Evolutionary conservation across 1,140 invertebrate genomes (phyloP).

Genomic region (Drosophila littoralis): DNA sequence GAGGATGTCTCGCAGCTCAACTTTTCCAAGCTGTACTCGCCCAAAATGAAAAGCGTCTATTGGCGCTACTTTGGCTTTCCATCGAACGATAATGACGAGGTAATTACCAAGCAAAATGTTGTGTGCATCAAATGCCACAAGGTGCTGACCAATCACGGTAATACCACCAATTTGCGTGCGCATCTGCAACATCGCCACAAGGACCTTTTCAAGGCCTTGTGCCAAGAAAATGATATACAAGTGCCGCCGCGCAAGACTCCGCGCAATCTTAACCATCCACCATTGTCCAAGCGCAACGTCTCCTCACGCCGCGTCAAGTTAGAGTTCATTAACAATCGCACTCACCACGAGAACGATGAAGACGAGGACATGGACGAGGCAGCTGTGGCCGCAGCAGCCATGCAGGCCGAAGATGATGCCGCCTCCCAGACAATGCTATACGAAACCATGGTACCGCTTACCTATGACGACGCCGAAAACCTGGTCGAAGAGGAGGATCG

Average conservation of each 20-base stretch:
- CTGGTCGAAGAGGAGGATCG: conserved; percentile 69
- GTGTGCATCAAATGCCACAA: conserved; percentile 87
- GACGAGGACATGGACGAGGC: conserved; percentile 71
- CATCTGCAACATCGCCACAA: conserved; percentile 88
- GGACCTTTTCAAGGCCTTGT: conserved; percentile 72
- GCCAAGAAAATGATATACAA: conserved; percentile 76
- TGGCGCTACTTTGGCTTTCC: conserved; percentile 89
- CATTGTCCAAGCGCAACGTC: conserved; percentile 68
- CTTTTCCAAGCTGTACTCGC: conserved; percentile 78
- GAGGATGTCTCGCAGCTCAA: conserved; percentile 75
- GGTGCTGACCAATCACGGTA: conserved; percentile 87
- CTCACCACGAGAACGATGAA: conserved; percentile 59
- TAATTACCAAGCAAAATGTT: conserved; percentile 88
- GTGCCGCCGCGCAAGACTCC: conserved; percentile 76
- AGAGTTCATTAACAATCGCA: conserved; percentile 65
- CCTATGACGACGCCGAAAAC: conserved; percentile 73
- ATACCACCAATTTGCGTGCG: conserved; percentile 87
- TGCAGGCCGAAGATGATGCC: conserved; percentile 70
- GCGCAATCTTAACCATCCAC: conserved; percentile 65
- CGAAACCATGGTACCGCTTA: conserved; percentile 75
- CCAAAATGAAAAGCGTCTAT: conserved; percentile 87
- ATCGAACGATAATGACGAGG: conserved; percentile 86
- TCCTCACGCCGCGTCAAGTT: conserved; percentile 67
- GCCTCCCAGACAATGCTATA: conserved; percentile 75
- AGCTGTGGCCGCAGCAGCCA: conserved; percentile 64